A percentile compares a stretch with the other conserved stretches of the same genome.
Evolutionary conservation across 2,113 vertebrate species (phyloP).

Genomic region (Regulus satrapa): DNA sequence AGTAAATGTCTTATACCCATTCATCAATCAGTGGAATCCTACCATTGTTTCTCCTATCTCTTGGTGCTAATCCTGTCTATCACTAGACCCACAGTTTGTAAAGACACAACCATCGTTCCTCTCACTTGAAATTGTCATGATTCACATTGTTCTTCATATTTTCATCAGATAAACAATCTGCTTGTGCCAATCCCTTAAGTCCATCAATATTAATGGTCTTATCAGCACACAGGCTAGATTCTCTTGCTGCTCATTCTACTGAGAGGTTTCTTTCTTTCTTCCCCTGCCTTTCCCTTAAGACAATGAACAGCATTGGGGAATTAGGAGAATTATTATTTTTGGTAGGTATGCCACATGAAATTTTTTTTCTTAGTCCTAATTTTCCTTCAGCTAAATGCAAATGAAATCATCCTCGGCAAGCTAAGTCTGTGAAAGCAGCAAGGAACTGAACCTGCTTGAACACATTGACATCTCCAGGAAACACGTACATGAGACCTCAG

Average conservation of each 20-base stretch:
- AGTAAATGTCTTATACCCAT: too few relatives aligned
- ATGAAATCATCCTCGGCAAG: not conserved
- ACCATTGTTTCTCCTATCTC: too few relatives aligned
- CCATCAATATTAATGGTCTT: not conserved
- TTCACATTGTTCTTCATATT: constrained; percentile 25
- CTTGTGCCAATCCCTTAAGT: not conserved
- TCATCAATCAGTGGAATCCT: too few relatives aligned
- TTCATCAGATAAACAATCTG: not conserved
- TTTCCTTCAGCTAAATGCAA: not conserved
- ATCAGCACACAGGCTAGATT: not conserved
- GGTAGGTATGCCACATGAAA: not conserved
- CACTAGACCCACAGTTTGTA: too few relatives aligned
- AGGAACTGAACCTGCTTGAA: not conserved
- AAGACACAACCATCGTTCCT: too few relatives aligned
- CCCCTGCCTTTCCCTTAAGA: not conserved
- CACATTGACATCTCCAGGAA: not conserved
- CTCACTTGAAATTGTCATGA: constrained; percentile 24
- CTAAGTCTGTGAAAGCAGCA: not conserved
- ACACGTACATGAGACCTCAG: not conserved
- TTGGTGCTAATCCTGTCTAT: too few relatives aligned
- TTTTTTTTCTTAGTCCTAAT: not conserved
- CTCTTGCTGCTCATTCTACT: not conserved
- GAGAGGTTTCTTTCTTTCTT: not conserved
- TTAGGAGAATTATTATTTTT: not conserved
- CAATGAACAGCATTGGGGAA: not conserved